A percentile compares a stretch with the other conserved stretches of the same genome.
These are phyloP conservation scores for Typhlomys cinereus DNA, from an alignment of 2,113 vertebrate genomes.

Conservation along the genomic window DNA sequence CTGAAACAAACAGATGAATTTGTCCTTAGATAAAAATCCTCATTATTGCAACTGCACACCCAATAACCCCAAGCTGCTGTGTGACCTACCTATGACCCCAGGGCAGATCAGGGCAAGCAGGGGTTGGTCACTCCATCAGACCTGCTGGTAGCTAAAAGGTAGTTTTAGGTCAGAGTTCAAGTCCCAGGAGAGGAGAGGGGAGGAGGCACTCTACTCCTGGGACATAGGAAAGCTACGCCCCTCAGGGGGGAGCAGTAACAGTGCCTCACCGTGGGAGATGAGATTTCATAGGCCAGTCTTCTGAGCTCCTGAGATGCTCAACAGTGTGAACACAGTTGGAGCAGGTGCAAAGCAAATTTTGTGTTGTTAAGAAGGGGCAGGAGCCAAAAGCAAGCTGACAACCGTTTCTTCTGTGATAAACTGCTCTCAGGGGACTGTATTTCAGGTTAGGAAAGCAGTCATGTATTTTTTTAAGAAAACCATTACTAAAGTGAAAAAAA, in stretches of 20 bases:
- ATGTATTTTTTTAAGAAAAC: constrained; percentile 60
- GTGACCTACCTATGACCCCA: constrained; percentile 79
- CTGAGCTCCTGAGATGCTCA: constrained; percentile 78
- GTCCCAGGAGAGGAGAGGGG: constrained; percentile 40
- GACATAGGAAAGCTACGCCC: constrained; percentile 67
- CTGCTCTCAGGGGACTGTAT: not conserved
- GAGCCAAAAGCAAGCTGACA: constrained; percentile 68
- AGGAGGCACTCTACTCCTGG: constrained; percentile 44
- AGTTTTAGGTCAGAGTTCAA: constrained; percentile 75
- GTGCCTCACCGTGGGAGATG: constrained; percentile 77
- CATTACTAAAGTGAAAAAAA: constrained; percentile 34
- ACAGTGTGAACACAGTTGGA: constrained; percentile 80
- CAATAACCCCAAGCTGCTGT: constrained; percentile 75
- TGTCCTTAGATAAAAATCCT: constrained; percentile 58
- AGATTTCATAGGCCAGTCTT: constrained; percentile 82
- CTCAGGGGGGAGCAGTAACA: constrained; percentile 64
- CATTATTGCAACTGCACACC: constrained; percentile 82
- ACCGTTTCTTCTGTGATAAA: constrained; percentile 44
- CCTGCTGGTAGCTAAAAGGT: constrained; percentile 46
- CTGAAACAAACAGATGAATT: constrained; percentile 30
- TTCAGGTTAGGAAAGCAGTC: constrained; percentile 33
- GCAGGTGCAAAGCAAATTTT: constrained; percentile 82
- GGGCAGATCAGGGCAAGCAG: constrained; percentile 23
- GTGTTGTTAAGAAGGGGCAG: constrained; percentile 64
- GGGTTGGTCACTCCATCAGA: constrained; percentile 54